Conservation (phyloP, 2,113 vertebrate species). For the Marmota monax region DNA sequence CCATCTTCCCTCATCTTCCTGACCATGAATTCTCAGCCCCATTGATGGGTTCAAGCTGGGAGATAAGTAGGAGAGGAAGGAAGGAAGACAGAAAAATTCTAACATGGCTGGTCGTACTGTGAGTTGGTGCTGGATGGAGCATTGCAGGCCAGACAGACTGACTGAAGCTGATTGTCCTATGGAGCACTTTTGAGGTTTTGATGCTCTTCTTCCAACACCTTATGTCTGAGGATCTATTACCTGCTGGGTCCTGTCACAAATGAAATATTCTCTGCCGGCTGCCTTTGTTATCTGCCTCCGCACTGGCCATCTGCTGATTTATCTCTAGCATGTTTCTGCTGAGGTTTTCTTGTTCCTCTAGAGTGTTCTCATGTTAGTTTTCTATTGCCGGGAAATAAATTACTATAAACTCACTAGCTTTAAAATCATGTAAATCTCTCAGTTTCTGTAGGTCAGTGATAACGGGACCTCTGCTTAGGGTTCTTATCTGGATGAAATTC, state of each 20-base stretch:
- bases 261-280: neutral
- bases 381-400: neutral
- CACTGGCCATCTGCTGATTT: neutral
- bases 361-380: constrained; percentile 22
- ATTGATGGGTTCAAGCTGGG: neutral
- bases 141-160: neutral
- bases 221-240: neutral
- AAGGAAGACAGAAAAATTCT: neutral
- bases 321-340: neutral
- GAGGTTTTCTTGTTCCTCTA: constrained; percentile 7
- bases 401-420: neutral
- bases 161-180: neutral
- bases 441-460: neutral
- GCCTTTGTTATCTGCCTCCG: neutral
- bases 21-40: neutral
- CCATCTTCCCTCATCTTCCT: neutral
- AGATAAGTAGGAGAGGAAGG: neutral
- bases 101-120: neutral
- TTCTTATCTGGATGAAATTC: neutral
- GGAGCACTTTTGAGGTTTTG: neutral
- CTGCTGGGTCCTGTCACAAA: neutral
- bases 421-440: neutral
- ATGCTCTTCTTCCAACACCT: neutral
- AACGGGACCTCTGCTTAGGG: neutral
- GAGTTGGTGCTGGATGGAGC: neutral